A percentile compares a stretch with the other conserved stretches of the same genome.
Evolutionary conservation across 35 echinoderm and acorn worm species (phyloP).

Genomic region (Hemicentrotus pulcherrimus): DNA sequence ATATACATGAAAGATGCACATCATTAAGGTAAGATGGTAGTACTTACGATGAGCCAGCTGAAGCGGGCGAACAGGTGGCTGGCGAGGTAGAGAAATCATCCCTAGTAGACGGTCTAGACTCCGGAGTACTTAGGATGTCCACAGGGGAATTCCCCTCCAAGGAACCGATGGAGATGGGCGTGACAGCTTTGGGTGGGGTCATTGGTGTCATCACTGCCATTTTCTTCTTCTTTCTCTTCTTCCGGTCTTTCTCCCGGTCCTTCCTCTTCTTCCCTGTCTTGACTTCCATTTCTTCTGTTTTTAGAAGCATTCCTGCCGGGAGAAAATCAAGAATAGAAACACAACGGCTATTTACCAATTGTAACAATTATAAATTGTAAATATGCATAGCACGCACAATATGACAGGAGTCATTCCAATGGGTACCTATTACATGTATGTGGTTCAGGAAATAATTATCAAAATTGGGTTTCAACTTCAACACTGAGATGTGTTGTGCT

Average conservation of each 20-base stretch:
- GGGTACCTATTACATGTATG: no score
- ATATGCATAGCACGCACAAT: no score
- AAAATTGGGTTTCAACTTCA: no score
- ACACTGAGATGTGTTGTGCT: no score
- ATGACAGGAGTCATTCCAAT: no score
- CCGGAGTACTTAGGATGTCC: conserved; percentile 29
- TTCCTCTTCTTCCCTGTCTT: conserved; percentile 56
- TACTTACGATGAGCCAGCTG: conserved; percentile 7
- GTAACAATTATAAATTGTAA: no score
- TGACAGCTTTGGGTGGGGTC: conserved; percentile 3
- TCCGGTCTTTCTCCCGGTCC: conserved; percentile 60
- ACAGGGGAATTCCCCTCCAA: conserved; percentile 4
- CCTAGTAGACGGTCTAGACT: not conserved
- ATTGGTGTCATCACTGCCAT: not conserved
- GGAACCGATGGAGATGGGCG: conserved; percentile 48
- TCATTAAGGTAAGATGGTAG: not conserved
- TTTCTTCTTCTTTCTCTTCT: conserved; percentile 68
- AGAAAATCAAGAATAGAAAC: not conserved
- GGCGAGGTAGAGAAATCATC: conserved; percentile 9
- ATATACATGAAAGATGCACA: no score
- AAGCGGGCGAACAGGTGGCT: conserved; percentile 15
- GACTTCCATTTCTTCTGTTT: not conserved
- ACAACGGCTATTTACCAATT: no score
- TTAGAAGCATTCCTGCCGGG: not conserved
- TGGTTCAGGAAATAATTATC: no score